These are phyloP conservation scores for Syngnathoides biaculeatus DNA, from an alignment of 2,113 vertebrate species.

Conservation along the genomic window DNA sequence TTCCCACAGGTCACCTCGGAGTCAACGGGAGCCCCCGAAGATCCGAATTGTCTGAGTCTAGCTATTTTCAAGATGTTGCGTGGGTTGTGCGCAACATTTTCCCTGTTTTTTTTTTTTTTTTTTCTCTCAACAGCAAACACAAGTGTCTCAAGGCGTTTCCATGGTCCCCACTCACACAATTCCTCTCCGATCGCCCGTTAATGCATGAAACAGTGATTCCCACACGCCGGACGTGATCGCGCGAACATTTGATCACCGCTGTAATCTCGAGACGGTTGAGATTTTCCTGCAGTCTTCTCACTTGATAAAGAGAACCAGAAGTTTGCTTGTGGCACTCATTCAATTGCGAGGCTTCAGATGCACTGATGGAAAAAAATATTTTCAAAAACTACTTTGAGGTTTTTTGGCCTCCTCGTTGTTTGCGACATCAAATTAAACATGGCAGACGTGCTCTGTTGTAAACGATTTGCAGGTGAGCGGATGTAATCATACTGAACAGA, in stretches of 20 bases:
- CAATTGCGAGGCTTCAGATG: neutral
- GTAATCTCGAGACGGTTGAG: neutral
- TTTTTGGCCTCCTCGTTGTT: neutral
- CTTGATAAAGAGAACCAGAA: constrained; percentile 1
- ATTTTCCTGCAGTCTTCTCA: neutral
- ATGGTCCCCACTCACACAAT: neutral
- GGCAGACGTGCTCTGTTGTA: constrained; percentile 13
- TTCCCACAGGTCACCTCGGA: neutral
- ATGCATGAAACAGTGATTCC: constrained; percentile 34
- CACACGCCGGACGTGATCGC: neutral
- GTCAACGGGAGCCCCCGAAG: constrained; percentile 20
- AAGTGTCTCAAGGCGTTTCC: constrained; percentile 11
- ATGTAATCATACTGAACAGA: neutral
- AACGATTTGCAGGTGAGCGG: constrained; percentile 27
- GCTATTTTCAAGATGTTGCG: constrained; percentile 56
- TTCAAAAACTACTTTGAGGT: neutral
- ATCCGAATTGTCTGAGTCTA: constrained; percentile 19
- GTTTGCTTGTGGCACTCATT: neutral
- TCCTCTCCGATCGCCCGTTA: neutral
- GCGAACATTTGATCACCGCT: neutral
- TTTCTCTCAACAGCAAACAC: neutral
- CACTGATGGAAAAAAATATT: neutral
- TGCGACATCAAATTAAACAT: neutral
- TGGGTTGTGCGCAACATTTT: constrained; percentile 36
- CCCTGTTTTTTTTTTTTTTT: constrained; percentile 11